A percentile compares a stretch with the other conserved stretches of the same genome.
Evolutionary conservation across 2,888 invertebrate genomes (phyloP).

Genomic region (Caenorhabditis japonica): DNA sequence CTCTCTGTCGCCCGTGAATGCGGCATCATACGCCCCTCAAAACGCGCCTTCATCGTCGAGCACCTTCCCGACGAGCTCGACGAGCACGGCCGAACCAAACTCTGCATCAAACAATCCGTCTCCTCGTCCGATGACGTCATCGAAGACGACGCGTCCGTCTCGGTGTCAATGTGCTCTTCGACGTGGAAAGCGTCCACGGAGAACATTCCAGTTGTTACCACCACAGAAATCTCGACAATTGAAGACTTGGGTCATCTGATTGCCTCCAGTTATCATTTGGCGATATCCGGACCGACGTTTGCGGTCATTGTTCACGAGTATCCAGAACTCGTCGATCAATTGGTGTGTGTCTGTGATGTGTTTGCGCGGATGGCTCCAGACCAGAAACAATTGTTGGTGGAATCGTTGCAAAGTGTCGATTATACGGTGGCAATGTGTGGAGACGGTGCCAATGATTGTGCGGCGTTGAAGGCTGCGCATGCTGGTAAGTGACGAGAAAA

Average conservation of each 20-base stretch:
- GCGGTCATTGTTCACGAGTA: slow-evolving; percentile 73
- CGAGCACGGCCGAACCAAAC: slow-evolving; percentile 53
- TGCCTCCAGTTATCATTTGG: slow-evolving; percentile 55
- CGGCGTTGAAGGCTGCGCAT: slow-evolving; percentile 78
- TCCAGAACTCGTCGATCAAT: slow-evolving; percentile 70
- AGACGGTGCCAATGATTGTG: slow-evolving; percentile 80
- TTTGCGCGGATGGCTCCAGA: slow-evolving; percentile 79
- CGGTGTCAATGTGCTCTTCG: slow-evolving; percentile 35
- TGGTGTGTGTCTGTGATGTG: slow-evolving; percentile 77
- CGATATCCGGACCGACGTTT: slow-evolving; percentile 68
- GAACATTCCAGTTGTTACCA: slow-evolving; percentile 4
- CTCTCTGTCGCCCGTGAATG: slow-evolving; percentile 91
- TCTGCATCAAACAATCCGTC: slow-evolving; percentile 60
- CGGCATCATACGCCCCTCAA: slow-evolving; percentile 78
- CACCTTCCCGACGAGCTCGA: slow-evolving; percentile 56
- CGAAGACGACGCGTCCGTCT: slow-evolving; percentile 55
- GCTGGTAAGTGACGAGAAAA: slow-evolving; percentile 35
- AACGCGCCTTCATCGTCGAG: slow-evolving; percentile 66
- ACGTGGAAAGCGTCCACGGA: slow-evolving; percentile 38
- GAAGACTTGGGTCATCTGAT: slow-evolving; percentile 25
- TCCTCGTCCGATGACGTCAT: slow-evolving; percentile 62
- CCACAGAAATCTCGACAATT: slow-evolving; percentile 9
- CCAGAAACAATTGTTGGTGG: slow-evolving; percentile 84
- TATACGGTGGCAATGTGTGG: slow-evolving; percentile 80
- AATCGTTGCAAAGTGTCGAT: slow-evolving; percentile 67